A percentile compares a stretch with the other conserved stretches of the same genome.
Evolutionary conservation across 2,888 invertebrate genomes (phyloP).

Genomic region (Herminia tarsipennalis): DNA sequence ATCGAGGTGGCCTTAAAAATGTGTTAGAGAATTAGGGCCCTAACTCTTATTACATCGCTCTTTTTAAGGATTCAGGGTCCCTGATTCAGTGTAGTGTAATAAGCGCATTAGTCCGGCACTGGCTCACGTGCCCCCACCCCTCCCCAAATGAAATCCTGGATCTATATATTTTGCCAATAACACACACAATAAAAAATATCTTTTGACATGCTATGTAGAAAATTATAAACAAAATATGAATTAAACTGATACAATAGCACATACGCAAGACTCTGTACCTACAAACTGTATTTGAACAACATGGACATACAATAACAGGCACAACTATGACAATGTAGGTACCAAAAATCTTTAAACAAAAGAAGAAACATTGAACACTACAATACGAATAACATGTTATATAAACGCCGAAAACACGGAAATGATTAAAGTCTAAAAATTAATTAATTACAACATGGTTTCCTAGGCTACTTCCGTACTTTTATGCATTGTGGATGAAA

Average conservation of each 20-base stretch:
- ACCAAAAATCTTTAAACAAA: slow-evolving; percentile 24
- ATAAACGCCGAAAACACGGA: slow-evolving; percentile 13
- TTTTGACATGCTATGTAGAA: background rate
- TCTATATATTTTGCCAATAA: too few relatives aligned
- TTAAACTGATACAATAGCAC: slow-evolving; percentile 8
- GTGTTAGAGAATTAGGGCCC: too few relatives aligned
- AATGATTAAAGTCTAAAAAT: slow-evolving; percentile 5
- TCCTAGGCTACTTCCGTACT: background rate
- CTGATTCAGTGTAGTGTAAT: too few relatives aligned
- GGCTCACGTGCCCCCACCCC: too few relatives aligned
- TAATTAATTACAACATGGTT: background rate
- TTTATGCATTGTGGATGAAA: background rate
- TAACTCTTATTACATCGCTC: too few relatives aligned
- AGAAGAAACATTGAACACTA: slow-evolving; percentile 25
- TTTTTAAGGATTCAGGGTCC: too few relatives aligned
- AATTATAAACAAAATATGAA: background rate
- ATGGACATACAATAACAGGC: slow-evolving; percentile 46
- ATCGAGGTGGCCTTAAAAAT: too few relatives aligned
- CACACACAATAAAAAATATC: slow-evolving; percentile 4
- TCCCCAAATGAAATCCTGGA: too few relatives aligned
- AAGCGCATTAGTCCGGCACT: too few relatives aligned
- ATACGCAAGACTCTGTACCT: slow-evolving; percentile 1
- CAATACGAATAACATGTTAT: slow-evolving; percentile 7
- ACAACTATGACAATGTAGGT: background rate
- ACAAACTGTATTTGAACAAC: slow-evolving; percentile 50